A percentile compares a stretch with the other conserved stretches of the same genome.
Evolutionary conservation across 2,888 invertebrate species (phyloP).

Genomic region (Drosophila stalkeri): DNA sequence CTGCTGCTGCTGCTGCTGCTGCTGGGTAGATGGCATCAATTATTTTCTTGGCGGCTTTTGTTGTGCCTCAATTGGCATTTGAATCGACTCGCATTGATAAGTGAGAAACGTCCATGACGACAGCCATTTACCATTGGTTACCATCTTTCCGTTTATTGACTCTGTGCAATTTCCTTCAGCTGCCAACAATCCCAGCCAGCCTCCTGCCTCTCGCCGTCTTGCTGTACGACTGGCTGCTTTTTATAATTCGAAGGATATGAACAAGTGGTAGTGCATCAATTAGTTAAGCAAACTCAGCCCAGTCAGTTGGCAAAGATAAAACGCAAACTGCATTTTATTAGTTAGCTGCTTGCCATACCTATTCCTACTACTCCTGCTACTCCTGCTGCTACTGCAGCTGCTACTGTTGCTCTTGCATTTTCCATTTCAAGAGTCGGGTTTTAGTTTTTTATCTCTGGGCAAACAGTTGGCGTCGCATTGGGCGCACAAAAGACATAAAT

Average conservation of each 20-base stretch:
- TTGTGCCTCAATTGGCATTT: slow-evolving; percentile 52
- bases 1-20: neutral
- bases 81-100: slow-evolving; percentile 54
- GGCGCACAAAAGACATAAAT: slow-evolving; percentile 67
- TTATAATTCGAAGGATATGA: slow-evolving; percentile 53
- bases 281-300: slow-evolving; percentile 74
- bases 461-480: slow-evolving; percentile 68
- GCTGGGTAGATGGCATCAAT: slow-evolving; percentile 31
- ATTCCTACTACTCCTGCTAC: neutral
- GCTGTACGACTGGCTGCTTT: slow-evolving; percentile 8
- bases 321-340: slow-evolving; percentile 67
- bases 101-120: slow-evolving; percentile 6
- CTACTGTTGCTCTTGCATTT: slow-evolving; percentile 7
- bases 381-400: neutral
- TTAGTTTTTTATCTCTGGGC: slow-evolving; percentile 65
- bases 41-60: slow-evolving; percentile 39
- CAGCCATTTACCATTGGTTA: slow-evolving; percentile 19
- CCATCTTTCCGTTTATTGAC: slow-evolving; percentile 49
- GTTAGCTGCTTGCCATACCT: slow-evolving; percentile 20
- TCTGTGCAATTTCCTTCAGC: slow-evolving; percentile 30
- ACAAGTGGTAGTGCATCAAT: slow-evolving; percentile 75
- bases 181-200: neutral
- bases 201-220: neutral
- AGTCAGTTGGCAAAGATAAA: slow-evolving; percentile 65
- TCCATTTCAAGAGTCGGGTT: slow-evolving; percentile 31